Base-by-base conservation (phyloP, 2,113 vertebrate genomes). In the Hippocampus guttulatus region DNA sequence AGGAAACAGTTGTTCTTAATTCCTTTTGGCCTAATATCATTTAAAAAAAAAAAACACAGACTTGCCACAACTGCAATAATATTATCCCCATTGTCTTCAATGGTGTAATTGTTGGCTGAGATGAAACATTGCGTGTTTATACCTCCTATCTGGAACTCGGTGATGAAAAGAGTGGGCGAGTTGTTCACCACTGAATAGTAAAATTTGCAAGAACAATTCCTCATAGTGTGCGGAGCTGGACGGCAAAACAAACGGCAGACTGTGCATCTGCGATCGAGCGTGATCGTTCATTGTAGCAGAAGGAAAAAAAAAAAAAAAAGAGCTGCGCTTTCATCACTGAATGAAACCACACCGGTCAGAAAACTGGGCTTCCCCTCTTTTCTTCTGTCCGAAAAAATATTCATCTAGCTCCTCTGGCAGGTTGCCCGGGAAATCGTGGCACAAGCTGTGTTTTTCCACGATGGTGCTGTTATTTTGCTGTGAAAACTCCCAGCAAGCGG, bases 401-500 rank as follows among this genome's bases (percentile, higher is more conserved):
- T 90, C 83, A 87, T 88, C 86, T 80, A 81, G 76, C 85, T 85
- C 74, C 54, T 74, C 84, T 92, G 91, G 91, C 89, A 69, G 67
- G 73, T 79, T 84, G 86, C 88, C 88, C 69, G 70, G 75, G 79
- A 83, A 84, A 86, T 89, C 70, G 81, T 83, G 84, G 85, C 75
- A 65, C 40, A 71, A 70, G 71, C 75, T 85, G 77, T 75, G 80
- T 90, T 87, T 84, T 91, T 86, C n/a, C 81, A 76, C 76, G 66
- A 83, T 80, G 81, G 79, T 76, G 58, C 82, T 84, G 80, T 85
- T 83, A 83, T 88, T 88, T 85, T 75, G 60, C 87, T 82, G 82
- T 85, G 86, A 90, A 91, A 90, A 89, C 84, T 92, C 88, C 75
- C 89, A 82, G 90, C 87, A 81, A 84, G 87, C 87, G 89, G 83